Evolutionary conservation across 2,888 invertebrate species (phyloP), one percentile per base, ranked within the genome.

Genomic region (Oxystoma pomonae): DNA sequence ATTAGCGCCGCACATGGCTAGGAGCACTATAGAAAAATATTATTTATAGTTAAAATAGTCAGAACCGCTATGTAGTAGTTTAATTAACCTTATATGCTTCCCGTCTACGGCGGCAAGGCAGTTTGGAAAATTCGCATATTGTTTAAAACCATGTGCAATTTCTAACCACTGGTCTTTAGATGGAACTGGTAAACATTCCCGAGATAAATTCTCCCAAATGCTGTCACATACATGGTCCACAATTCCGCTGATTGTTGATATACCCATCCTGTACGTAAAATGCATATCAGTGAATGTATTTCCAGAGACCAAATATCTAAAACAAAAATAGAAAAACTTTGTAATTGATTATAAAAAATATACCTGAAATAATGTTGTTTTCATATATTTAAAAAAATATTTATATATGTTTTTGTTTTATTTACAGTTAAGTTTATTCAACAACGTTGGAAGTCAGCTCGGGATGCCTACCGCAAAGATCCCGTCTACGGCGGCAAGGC

Each of bases 51-150:
- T 67, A 21, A 59, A 69, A 64, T 55, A 70, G n/a, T 65, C 51
- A 5, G 66, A 68, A 12, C 67, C 66, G 50, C 50, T 9, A 17
- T 56, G 55, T 21, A 50, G 55, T 7, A 67, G 66, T 16, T 63
- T 63, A 19, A 50, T 55, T 19, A 62, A 62, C 50, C 63, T 20
- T 5, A 70, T 60, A 55, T 69, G 69, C 55, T 70, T 70, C 3
- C 67, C 69, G 63, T 69, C 69, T 20, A 68, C 35, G 1, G 68
- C 62, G 2, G 68, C 71, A 20, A 71, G 56, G 35, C 71, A 71
- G 59, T 71, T 71, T 2, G 70, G 69, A 59, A 71, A 71, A 60
- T 71, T 63, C 18, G 67, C 65, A 59, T 61, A 63, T n/a, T n/a
- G 20, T 16, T 60, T 57, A 65, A 71, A 69, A 3, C 18, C 50